Evolutionary conservation across 2,888 invertebrate species (phyloP), one percentile per base, ranked within the genome.

Genomic region (Dendrolimus houi): DNA sequence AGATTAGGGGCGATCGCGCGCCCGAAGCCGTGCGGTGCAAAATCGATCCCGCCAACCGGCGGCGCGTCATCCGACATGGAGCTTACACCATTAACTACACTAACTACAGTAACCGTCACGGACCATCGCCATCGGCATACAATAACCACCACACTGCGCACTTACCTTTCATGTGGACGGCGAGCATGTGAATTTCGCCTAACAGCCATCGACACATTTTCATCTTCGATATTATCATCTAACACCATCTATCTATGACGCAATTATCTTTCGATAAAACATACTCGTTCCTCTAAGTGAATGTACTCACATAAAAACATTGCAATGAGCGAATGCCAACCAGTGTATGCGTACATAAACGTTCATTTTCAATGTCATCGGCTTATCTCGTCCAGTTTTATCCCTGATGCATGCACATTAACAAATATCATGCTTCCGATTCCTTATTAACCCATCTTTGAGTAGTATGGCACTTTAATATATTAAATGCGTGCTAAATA

Each of bases 1-100:
- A 75, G 70, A 67, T 66, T 65, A 60, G 58, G 65, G 64, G 65
- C 64, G 64, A 62, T 70, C 70, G 71, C 68, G 74, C 68, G 71
- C 68, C 69, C 73, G 70, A 69, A 74, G 75, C 79, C 81, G 81
- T 77, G 89, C 85, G 91, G 91, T 91, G 91, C 91, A 91, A 91
- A 90, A 91, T 91, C 91, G 91, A 91, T 91, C 85, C 75, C 78
- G 77, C 74, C 72, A 75, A 75, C 68, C 70, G 71, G 75, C 74
- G 72, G 72, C 76, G 75, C 81, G 81, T 83, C 85, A 81, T 85
- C 82, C 75, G 74, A 84, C 80, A 81, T 81, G 83, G 82, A 83
- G 87, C 87, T 89, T 87, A 89, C 87, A 87, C 82, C 77, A 87
- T 87, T 89, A 90, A 88, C 85, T 85, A 89, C 89, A 86, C 88